Evolutionary conservation across 2,113 vertebrate genomes (phyloP), one percentile per base, ranked within the genome.

Genomic region (Perccottus glenii): DNA sequence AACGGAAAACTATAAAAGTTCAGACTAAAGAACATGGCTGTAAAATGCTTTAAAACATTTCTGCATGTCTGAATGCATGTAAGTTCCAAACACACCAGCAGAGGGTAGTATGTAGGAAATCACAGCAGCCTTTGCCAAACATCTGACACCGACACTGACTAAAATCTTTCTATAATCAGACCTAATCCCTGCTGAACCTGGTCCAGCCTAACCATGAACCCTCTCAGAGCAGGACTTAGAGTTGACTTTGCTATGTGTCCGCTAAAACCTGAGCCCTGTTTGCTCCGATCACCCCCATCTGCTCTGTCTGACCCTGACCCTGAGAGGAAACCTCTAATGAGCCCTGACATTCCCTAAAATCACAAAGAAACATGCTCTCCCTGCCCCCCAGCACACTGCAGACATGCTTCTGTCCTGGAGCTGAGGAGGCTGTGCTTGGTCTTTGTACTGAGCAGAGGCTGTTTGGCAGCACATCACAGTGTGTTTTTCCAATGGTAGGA

Each of bases 271-370:
- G 53, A 76, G 44, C 71, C 32, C 49, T 11, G 32, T 69, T 60
- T 51, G 42, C 66, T 58, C 53, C 78, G 74, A 76, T 78, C 80
- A 62, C 45, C 72, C 79, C 87, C 87, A 90, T 90, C 85, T 86
- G 88, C 76, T 58, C 62, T 62, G 3, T 48, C 49, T 83, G 80
- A 88, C 84, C 85, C 60, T 14, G 64, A 84, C 68, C 84, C 67
- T 70, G 66, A 57, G 64, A 84, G 82, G 77, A 88, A 88, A 73
- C 66, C 62, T 78, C 70, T 82, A 88, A 89, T 80, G 84, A 86
- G 79, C 82, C 68, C 68, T 60, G 60, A 66, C 81, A 74, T 65
- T 33, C 78, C 71, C 74, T 14, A 52, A 67, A 75, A 60, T 74
- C 78, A 63, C 73, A 52, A 58, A 60, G 64, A 45, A 64, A 4